A percentile compares a stretch with the other conserved stretches of the same genome.
Evolutionary conservation across 2,113 vertebrate genomes (phyloP).

Genomic region (Silurus asotus): DNA sequence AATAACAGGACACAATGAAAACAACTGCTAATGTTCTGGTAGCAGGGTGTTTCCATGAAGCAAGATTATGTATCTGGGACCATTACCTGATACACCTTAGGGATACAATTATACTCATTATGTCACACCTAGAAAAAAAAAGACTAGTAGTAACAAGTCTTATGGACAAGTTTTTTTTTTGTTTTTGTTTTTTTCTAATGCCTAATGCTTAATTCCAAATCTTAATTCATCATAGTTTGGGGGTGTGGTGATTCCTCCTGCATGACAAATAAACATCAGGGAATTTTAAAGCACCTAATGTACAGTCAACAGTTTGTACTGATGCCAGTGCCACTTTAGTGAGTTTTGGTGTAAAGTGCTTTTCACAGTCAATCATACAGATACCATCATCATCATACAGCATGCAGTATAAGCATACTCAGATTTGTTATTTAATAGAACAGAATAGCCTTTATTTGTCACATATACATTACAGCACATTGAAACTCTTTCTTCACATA

Average conservation of each 20-base stretch:
- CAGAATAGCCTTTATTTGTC: no score
- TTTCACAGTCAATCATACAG: neutral
- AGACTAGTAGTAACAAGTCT: neutral
- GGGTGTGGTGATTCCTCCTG: neutral
- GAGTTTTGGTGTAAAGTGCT: neutral
- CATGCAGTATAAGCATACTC: neutral
- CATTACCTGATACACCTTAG: neutral
- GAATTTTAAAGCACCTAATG: neutral
- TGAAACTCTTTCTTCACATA: no score
- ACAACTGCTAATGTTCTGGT: neutral
- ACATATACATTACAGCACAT: no score
- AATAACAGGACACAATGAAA: neutral
- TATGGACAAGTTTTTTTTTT: neutral
- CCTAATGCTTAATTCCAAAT: neutral
- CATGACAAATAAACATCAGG: neutral
- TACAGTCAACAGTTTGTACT: neutral
- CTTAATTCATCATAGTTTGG: neutral
- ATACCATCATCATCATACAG: neutral
- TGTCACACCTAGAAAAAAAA: neutral
- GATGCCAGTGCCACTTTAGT: neutral
- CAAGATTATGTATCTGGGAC: neutral
- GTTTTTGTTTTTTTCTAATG: no score
- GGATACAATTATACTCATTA: neutral
- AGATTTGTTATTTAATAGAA: neutral
- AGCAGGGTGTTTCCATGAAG: neutral